Evolutionary conservation across 1,140 invertebrate species (phyloP).

Genomic region (Caenorhabditis brenneri): DNA sequence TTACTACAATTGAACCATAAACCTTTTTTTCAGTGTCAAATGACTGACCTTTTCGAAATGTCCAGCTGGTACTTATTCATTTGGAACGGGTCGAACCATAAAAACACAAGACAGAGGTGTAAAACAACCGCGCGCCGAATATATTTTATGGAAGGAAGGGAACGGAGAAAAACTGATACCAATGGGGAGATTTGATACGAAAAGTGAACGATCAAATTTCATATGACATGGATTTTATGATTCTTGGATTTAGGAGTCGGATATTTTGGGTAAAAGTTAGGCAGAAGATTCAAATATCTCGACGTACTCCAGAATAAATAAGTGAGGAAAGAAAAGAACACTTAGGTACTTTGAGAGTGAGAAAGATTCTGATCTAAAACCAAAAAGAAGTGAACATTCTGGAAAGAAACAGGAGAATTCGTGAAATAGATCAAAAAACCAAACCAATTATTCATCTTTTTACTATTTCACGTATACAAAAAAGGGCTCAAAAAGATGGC

Average conservation of each 20-base stretch:
- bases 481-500: neutral
- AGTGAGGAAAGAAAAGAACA: too few species aligned
- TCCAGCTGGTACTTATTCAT: neutral
- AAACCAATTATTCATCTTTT: constrained; percentile 7
- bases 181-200: neutral
- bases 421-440: constrained; percentile 1
- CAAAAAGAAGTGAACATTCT: too few species aligned
- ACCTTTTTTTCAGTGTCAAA: too few species aligned
- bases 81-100: neutral
- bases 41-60: neutral
- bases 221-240: neutral
- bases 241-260: neutral
- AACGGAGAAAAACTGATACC: neutral
- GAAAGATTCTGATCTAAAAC: too few species aligned
- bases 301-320: neutral
- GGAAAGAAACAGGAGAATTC: neutral
- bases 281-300: neutral
- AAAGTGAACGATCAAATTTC: neutral
- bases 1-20: too few species aligned
- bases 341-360: too few species aligned
- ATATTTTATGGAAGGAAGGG: neutral
- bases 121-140: neutral
- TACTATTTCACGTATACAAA: neutral
- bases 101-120: neutral
- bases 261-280: too few species aligned